Base-by-base conservation (phyloP, 2,888 invertebrate genomes). In the Volucella inanis region DNA sequence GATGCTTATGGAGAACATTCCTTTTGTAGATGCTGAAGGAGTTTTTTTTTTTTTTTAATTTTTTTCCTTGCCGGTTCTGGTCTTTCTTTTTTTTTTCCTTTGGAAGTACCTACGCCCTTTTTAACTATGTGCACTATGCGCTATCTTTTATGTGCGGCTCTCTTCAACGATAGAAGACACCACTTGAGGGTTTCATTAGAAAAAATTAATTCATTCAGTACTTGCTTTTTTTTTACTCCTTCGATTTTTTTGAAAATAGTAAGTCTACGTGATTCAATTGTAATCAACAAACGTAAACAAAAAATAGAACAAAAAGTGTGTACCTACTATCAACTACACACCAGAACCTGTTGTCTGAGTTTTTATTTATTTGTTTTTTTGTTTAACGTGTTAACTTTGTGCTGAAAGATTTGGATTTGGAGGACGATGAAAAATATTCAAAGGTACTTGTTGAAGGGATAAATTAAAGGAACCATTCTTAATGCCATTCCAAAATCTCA, bases 241-340 rank as follows among this genome's bases (percentile, higher is more conserved):
- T 52, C 52, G 38, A 39, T 72, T 45, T 49, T 57, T 59, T 81
- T 41, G 12, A 70, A 45, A 71, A 54, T 55, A 81, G 74, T 59
- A 68, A 77, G 70, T 68, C 71, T 77, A 68, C 65, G 72, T 81
- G 76, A 81, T 76, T 71, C 72, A 72, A 77, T 77, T 62, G 72
- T 67, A 85, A 76, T 85, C 81, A 76, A 62, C 57, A 68, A 85
- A 85, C 72, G 85, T 85, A 85, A 85, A 85, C 81, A 85, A 59
- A 77, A 85, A 68, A 72, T 71, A 31, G 31, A 31, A 31, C 31
- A 31, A 31, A 31, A 31, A 31, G 71, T 77, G 61, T 72, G 67
- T 77, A 68, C 50, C 41, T 68, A 74, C 76, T 80, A 72, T 76
- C 41, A 52, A 61, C 71, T 64, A 6, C 52, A 61, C 6, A 8